Evolutionary conservation across 2,888 invertebrate genomes (phyloP), one percentile per base, ranked within the genome.

Genomic region (Xanthorhoe designata): DNA sequence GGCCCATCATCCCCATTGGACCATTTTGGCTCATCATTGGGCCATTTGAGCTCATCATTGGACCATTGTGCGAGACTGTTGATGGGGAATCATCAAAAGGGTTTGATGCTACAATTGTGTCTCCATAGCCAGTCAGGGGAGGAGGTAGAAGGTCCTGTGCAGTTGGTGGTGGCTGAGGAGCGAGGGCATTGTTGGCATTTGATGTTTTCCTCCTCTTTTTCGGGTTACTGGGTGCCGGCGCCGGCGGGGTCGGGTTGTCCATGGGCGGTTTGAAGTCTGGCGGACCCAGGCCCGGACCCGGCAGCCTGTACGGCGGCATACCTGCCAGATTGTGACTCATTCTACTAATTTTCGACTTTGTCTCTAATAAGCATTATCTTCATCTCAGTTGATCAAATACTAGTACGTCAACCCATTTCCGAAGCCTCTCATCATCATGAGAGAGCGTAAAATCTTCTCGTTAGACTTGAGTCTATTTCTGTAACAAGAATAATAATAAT

Each of bases 101-200:
- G 91, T 98, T 98, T 71, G 98, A 98, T 65, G 98, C 98, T 69
- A 98, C 96, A 83, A 98, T 98, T 67, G 98, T 98, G 84, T 98
- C 98, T 45, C 98, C 98, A 89, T 97, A 98, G 75, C 98, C 98
- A 53, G 97, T 96, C 80, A 98, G 95, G 29, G 98, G 98, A 52
- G 98, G 98, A 77, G 98, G 94, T 71, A 98, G 91, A 82, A 97
- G 96, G 88, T 97, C 96, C 79, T 96, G 96, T 81, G 95, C 96
- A 66, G 96, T 96, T 66, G 95, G 96, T 74, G 95, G 95, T 64
- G 96, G 96, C 77, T 96, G 95, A 75, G 96, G 95, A 81, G 95
- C 94, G 69, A 94, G 89, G 66, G 94, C 92, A 82, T 95, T 94
- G 69, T 96, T 95, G 52, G 96, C 96, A 87, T 95, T 96, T 70